phyloP scores from a whole-genome alignment of 2,888 invertebrate species.

The Leptopilina syphax region DNA sequence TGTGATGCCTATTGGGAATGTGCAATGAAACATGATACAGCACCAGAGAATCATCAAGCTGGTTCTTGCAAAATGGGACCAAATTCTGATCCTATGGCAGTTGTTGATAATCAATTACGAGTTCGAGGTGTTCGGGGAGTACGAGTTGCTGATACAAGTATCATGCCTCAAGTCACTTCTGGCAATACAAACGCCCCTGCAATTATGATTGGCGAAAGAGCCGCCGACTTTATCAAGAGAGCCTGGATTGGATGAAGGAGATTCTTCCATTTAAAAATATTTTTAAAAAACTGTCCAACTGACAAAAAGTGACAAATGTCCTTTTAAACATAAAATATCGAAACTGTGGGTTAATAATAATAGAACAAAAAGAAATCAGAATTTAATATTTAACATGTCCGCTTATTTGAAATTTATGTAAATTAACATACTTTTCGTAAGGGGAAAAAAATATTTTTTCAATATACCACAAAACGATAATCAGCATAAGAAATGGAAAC shows the following conservation, averaged over 20 bases:
- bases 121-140: conserved; percentile 78
- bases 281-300: neutral
- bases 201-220: conserved; percentile 80
- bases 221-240: conserved; percentile 77
- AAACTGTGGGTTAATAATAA: neutral
- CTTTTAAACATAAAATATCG: neutral
- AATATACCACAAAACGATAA: neutral
- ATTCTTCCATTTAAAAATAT: neutral
- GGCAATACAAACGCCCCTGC: conserved; percentile 80
- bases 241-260: conserved; percentile 71
- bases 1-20: conserved; percentile 82
- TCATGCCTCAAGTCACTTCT: conserved; percentile 79
- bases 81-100: conserved; percentile 78
- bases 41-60: conserved; percentile 83
- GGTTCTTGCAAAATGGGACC: conserved; percentile 83
- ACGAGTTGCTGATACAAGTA: conserved; percentile 79
- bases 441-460: too few relatives aligned
- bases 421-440: neutral
- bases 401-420: neutral
- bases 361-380: too few relatives aligned
- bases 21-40: conserved; percentile 80
- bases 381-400: too few relatives aligned
- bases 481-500: neutral
- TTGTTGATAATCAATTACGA: conserved; percentile 79
- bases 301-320: neutral